A percentile compares a stretch with the other conserved stretches of the same genome.
Evolutionary conservation across 92 coral and sea anemone species (phyloP).

Genomic region (Ricordea florida): DNA sequence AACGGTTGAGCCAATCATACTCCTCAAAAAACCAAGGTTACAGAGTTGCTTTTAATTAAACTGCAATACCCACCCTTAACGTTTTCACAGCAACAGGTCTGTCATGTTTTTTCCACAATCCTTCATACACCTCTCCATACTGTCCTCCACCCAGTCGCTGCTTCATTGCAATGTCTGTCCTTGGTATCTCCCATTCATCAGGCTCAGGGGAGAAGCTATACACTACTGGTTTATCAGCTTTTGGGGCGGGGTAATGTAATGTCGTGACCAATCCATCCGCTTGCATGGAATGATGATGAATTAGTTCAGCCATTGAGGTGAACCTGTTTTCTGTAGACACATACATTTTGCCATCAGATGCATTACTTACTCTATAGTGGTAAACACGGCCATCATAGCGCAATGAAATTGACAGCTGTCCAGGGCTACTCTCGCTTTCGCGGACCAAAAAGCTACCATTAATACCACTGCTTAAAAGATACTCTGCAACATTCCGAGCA

Average conservation of each 20-base stretch:
- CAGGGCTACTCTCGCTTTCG: slow-evolving; percentile 97
- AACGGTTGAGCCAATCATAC: no score
- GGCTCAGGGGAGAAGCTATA: slow-evolving; percentile 96
- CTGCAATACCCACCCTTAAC: slow-evolving; percentile 79
- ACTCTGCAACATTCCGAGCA: slow-evolving; percentile 94
- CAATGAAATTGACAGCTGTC: slow-evolving; percentile 91
- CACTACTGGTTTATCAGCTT: slow-evolving; percentile 90
- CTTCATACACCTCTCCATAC: slow-evolving; percentile 99
- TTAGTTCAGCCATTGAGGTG: slow-evolving; percentile 88
- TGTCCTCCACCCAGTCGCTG: slow-evolving; percentile 95
- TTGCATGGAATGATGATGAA: slow-evolving; percentile 96
- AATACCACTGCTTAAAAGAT: slow-evolving; percentile 92
- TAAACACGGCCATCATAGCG: slow-evolving; percentile 97
- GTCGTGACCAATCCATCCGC: slow-evolving; percentile 98
- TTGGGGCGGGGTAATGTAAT: slow-evolving; percentile 96
- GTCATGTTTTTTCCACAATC: slow-evolving; percentile 90
- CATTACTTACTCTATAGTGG: slow-evolving; percentile 91
- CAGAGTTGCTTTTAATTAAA: no score
- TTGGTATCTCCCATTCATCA: slow-evolving; percentile 95
- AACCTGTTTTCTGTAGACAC: slow-evolving; percentile 90
- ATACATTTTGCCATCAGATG: slow-evolving; percentile 79
- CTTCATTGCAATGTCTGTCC: slow-evolving; percentile 97
- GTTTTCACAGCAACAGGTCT: slow-evolving; percentile 96
- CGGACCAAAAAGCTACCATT: slow-evolving; percentile 98
- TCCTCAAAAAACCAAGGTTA: no score